Base-by-base conservation (phyloP, 2,797 vertebrate species). In the Trachops cirrhosus region DNA sequence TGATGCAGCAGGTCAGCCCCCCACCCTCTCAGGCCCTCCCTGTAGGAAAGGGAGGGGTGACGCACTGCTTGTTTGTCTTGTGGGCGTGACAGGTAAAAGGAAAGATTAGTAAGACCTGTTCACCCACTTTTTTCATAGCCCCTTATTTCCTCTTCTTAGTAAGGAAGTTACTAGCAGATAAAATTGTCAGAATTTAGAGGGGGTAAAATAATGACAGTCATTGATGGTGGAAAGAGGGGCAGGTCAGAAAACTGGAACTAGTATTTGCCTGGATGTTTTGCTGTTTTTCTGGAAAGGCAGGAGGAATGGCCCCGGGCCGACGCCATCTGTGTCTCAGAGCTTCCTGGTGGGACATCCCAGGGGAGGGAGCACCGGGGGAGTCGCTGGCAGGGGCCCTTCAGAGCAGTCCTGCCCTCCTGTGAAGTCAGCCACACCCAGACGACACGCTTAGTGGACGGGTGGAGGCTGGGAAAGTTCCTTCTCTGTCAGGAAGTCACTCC, bases 61-160 rank as follows among this genome's bases (percentile, higher is more conserved):
- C 4, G 1, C 14, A 46, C 21, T 26, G 26, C 19, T n/a, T 71
- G n/a, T 85, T 57, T 75, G 64, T 92, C 79, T 79, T 91, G 34
- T 78, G 88, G 59, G 70, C 90, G 57, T 83, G 22, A 54, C 48
- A 62, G 77, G 39, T 93, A 52, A 70, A 74, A 87, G 57, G 74
- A 86, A 86, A 68, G 54, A 46, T 71, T 19, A 15, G n/a, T 59
- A 34, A 48, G 78, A 62, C 50, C 64, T 90, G 41, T 50, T 95
- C n/a, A 46, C 21, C 85, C 21, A 15, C 73, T 70, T 94, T 87
- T 84, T 41, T 24, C 18, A 8, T 68, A 59, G 44, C 41, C 37
- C 29, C 19, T 32, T 67, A 70, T 75, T 83, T 88, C 77, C 5
- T 86, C n/a, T 75, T 95, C 70, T 70, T 68, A 83, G 14, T 64